phyloP scores from a whole-genome alignment of 2,113 vertebrate species.

The Pedetes capensis region DNA sequence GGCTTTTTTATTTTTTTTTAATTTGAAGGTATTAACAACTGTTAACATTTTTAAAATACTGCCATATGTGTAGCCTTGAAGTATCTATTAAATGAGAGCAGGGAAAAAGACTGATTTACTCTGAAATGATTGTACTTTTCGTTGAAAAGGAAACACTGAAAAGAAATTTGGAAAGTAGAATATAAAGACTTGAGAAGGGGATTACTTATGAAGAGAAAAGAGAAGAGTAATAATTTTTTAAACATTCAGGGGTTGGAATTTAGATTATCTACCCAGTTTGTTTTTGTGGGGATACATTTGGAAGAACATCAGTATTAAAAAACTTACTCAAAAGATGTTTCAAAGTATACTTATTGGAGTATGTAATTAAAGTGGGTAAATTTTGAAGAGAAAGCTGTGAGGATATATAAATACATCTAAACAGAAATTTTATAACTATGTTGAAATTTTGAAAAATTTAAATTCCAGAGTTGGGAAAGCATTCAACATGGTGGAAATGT shows the following conservation, averaged over 20 bases:
- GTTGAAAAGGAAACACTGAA: conserved; percentile 59
- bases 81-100: conserved; percentile 48
- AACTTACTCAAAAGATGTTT: not conserved
- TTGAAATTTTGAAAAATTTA: conserved; percentile 31
- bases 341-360: conserved; percentile 13
- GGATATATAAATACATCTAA: conserved; percentile 26
- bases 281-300: conserved; percentile 23
- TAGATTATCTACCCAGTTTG: not conserved
- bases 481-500: conserved; percentile 2
- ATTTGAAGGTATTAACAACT: conserved; percentile 63
- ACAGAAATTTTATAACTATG: conserved; percentile 26
- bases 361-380: conserved; percentile 25
- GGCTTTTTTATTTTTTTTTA: conserved; percentile 62
- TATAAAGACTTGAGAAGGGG: conserved; percentile 56
- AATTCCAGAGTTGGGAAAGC: conserved; percentile 35
- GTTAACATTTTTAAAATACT: conserved; percentile 67
- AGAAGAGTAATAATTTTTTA: not conserved
- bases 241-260: not conserved
- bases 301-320: conserved; percentile 32
- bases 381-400: conserved; percentile 19
- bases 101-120: conserved; percentile 33
- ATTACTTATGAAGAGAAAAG: conserved; percentile 26
- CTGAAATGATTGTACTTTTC: conserved; percentile 50
- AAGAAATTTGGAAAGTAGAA: conserved; percentile 66
- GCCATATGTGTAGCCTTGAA: conserved; percentile 59